Evolutionary conservation across 1,140 invertebrate genomes (phyloP), one percentile per base, ranked within the genome.

Genomic region (Diabrotica undecimpunctata): DNA sequence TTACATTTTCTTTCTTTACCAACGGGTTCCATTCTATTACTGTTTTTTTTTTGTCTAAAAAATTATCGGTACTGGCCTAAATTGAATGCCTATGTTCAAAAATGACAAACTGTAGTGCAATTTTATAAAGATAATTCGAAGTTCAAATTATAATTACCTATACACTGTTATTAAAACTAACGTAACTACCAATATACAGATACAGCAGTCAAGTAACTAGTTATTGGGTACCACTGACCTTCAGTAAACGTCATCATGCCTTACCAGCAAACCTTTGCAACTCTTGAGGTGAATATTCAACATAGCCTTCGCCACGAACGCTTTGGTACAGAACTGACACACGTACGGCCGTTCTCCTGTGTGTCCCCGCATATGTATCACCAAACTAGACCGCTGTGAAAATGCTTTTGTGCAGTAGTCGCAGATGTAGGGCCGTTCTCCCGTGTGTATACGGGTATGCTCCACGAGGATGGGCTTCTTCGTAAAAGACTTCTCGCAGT

Each of bases 381-480:
- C 82, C 11, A 89, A 74, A 14, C 81, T 82, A 7, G 87, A 89
- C 6, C 87, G 83, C 73, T 90, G 88, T 0, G 87, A 89, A 72
- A 91, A 92, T 13, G 83, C 75, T 68, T 88, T 83, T 37, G 82
- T 78, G 74, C 89, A 90, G 11, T 79, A 74, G 35, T 80, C 78
- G 70, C 85, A 85, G 11, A 73, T 71, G 67, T 81, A 85, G 6
- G 83, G 83, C 62, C 82, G 79, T 58, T 83, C 81, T 5, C 82
- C 81, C 9, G 80, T 82, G 66, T 83, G 82, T 13, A 81, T 79
- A 11, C 82, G 73, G 37, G 79, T 74, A 63, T 84, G 82, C 50
- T 79, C 78, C 8, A 79, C 77, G 39, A 83, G 66, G 25, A 81
- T 80, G 9, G 75, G 76, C 62, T 78, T 78, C 61, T 80, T 79